These are phyloP conservation scores for Chymomyza fuscimana DNA, from an alignment of 2,888 invertebrate species.

Conservation along the genomic window DNA sequence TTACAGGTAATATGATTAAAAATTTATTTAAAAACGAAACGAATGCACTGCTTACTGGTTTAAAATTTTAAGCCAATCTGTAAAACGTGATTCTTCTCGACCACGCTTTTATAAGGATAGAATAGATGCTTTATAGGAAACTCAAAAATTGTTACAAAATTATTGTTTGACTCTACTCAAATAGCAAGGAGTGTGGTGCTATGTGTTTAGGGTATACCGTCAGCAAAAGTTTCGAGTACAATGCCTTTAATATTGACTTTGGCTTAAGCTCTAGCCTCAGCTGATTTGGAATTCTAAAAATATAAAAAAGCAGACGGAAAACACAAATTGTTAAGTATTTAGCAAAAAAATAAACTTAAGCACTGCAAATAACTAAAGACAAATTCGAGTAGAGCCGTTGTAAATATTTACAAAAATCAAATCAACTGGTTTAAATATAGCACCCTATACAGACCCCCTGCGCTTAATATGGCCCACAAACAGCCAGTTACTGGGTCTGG, in stretches of 20 bases:
- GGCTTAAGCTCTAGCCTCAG: conserved; percentile 41
- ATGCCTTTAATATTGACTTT: conserved; percentile 30
- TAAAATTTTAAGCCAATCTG: too few species aligned
- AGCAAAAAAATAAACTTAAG: conserved; percentile 37
- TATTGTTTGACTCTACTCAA: neutral
- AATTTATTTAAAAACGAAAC: too few species aligned
- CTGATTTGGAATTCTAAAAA: conserved; percentile 34
- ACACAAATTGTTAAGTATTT: conserved; percentile 34
- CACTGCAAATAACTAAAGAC: conserved; percentile 49
- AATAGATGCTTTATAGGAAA: too few species aligned
- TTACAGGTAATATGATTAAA: too few species aligned
- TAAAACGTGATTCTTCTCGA: too few species aligned
- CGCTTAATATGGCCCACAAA: conserved; percentile 1
- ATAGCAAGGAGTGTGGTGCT: neutral
- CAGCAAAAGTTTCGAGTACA: neutral
- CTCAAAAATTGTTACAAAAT: neutral
- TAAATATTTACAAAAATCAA: conserved; percentile 69
- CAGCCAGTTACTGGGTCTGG: conserved; percentile 2
- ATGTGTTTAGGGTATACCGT: neutral
- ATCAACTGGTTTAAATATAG: conserved; percentile 65
- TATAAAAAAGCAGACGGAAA: conserved; percentile 20
- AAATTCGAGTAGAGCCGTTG: conserved; percentile 21
- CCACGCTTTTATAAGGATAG: too few species aligned
- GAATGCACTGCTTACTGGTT: too few species aligned
- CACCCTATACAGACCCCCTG: conserved; percentile 14